Percentiles rank a stretch among this genome's conserved stretches.
Conservation (phyloP, 2,113 vertebrate genomes). For the Ctenodactylus gundi region DNA sequence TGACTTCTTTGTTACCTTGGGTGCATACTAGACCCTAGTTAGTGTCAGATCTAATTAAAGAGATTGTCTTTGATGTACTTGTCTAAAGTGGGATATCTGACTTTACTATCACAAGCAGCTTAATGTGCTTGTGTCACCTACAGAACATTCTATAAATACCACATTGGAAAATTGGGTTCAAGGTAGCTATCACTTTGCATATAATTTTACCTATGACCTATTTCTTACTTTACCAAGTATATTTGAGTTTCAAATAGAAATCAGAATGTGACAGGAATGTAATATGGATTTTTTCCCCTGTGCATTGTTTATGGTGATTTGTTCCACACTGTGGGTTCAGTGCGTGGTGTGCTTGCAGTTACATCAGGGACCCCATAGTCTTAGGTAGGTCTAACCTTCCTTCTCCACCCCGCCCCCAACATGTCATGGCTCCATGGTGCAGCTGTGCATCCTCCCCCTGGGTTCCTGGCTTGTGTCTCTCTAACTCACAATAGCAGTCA, state of each 20-base stretch:
- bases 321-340: too few relatives aligned
- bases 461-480: not conserved
- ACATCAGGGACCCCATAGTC: too few relatives aligned
- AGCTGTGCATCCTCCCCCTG: not conserved
- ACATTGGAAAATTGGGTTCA: not conserved
- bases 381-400: accelerated
- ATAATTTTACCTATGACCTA: not conserved
- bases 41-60: not conserved
- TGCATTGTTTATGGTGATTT: accelerated
- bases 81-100: not conserved
- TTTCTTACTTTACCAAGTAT: not conserved
- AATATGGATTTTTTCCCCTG: too few relatives aligned
- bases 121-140: accelerated
- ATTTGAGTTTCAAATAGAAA: not conserved
- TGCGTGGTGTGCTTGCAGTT: too few relatives aligned
- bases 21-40: not conserved
- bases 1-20: not conserved
- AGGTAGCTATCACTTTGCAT: not conserved
- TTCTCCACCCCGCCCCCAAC: accelerated
- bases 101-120: not conserved
- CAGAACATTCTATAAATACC: not conserved
- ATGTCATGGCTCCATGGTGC: not conserved
- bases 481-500: too few relatives aligned
- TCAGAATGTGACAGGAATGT: accelerated
- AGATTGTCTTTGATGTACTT: not conserved